Conservation (phyloP, 2,113 vertebrate species). For the Sturnira hondurensis region DNA sequence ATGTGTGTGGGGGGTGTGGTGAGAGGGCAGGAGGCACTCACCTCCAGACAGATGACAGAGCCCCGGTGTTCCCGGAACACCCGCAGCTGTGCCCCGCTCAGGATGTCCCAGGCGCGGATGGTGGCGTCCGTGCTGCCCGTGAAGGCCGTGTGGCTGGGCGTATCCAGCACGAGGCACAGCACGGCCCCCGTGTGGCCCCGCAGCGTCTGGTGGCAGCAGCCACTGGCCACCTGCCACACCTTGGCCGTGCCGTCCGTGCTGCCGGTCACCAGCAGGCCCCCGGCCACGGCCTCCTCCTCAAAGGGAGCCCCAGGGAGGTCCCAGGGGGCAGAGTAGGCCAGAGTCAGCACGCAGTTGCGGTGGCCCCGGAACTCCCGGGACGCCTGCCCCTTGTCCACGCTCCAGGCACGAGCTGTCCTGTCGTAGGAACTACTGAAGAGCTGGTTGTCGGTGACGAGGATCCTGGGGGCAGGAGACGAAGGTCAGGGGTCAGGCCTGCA, state of each 20-base stretch:
- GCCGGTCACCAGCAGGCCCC: conserved; percentile 85
- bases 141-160: conserved; percentile 81
- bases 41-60: conserved; percentile 86
- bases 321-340: conserved; percentile 82
- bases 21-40: conserved; percentile 73
- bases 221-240: conserved; percentile 86
- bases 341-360: conserved; percentile 84
- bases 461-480: conserved; percentile 68
- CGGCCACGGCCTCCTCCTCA: conserved; percentile 60
- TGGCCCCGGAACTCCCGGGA: conserved; percentile 85
- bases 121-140: conserved; percentile 86
- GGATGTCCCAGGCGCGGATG: conserved; percentile 85
- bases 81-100: conserved; percentile 83
- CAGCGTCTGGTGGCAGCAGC: conserved; percentile 85
- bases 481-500: not conserved
- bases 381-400: conserved; percentile 80
- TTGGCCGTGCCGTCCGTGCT: conserved; percentile 86
- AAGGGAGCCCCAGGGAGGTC: conserved; percentile 78
- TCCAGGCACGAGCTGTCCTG: conserved; percentile 85
- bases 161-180: conserved; percentile 83
- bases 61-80: conserved; percentile 87
- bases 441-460: conserved; percentile 82
- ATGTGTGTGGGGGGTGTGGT: too few species aligned
- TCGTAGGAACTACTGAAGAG: conserved; percentile 88
- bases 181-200: conserved; percentile 85